Evolutionary conservation across 1,140 invertebrate genomes (phyloP).

Genomic region (Drosophila ohnishii): DNA sequence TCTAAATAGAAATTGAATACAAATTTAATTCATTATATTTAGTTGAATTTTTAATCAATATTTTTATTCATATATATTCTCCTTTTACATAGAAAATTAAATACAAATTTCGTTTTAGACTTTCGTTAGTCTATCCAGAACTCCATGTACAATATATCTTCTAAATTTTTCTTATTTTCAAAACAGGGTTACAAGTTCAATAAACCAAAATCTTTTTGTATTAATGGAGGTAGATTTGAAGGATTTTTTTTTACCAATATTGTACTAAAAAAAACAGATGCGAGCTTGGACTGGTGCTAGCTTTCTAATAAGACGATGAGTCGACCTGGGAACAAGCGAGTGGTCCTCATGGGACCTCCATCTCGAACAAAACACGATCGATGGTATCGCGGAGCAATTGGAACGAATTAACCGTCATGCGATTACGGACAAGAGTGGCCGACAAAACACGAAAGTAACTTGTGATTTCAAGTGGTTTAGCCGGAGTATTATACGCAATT

Average conservation of each 20-base stretch:
- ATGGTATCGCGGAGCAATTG: constrained; percentile 22
- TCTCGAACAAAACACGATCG: constrained; percentile 18
- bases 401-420: neutral
- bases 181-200: no score
- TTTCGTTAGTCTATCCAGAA: neutral
- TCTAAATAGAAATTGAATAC: neutral
- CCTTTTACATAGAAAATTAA: neutral
- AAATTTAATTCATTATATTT: neutral
- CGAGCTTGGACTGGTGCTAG: neutral
- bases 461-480: constrained; percentile 7
- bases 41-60: neutral
- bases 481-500: neutral
- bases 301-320: neutral
- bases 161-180: neutral
- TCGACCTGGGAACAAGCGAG: neutral
- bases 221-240: no score
- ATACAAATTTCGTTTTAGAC: neutral
- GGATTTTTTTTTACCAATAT: no score
- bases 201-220: no score
- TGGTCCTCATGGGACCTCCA: neutral
- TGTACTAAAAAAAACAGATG: no score
- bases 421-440: constrained; percentile 12
- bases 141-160: no score
- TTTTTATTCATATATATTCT: neutral
- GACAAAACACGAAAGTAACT: constrained; percentile 16